Evolutionary conservation across 2,797 vertebrate species (phyloP).

Genomic region (Mallotus villosus): DNA sequence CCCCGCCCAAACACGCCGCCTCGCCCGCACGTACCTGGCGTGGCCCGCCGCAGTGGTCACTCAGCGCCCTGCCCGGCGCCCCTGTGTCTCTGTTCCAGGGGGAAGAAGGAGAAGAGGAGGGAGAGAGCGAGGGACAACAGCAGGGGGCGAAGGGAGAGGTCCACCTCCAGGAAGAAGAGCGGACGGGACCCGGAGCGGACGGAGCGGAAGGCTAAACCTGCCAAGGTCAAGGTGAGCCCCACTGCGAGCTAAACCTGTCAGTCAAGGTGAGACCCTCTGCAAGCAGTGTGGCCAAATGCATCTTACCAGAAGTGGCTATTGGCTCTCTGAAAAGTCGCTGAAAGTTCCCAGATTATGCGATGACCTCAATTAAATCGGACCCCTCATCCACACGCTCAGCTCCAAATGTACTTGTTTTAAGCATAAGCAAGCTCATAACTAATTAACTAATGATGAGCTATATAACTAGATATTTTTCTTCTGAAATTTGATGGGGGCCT

Average conservation of each 20-base stretch:
- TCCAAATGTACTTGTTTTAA: no score
- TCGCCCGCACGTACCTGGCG: background rate
- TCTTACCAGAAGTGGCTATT: background rate
- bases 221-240: slow-evolving; percentile 67
- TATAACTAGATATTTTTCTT: background rate
- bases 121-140: slow-evolving; percentile 78
- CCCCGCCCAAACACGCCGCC: background rate
- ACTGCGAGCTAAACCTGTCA: slow-evolving; percentile 41
- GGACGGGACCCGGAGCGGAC: slow-evolving; percentile 82
- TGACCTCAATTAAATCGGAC: background rate
- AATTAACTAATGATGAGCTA: slow-evolving; percentile 1
- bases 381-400: no score
- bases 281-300: background rate
- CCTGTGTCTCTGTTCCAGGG: slow-evolving; percentile 65
- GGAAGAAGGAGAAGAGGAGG: slow-evolving; percentile 81
- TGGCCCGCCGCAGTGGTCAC: background rate
- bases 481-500: no score
- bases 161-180: slow-evolving; percentile 83
- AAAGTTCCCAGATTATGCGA: background rate
- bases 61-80: background rate
- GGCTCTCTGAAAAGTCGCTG: background rate
- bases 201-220: slow-evolving; percentile 64
- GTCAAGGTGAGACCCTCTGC: slow-evolving; percentile 54
- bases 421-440: no score
- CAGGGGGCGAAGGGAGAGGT: slow-evolving; percentile 79